Percentiles rank a stretch among this genome's conserved stretches.
phyloP scores from a whole-genome alignment of 2,113 vertebrate species.

The Caranx ignobilis region DNA sequence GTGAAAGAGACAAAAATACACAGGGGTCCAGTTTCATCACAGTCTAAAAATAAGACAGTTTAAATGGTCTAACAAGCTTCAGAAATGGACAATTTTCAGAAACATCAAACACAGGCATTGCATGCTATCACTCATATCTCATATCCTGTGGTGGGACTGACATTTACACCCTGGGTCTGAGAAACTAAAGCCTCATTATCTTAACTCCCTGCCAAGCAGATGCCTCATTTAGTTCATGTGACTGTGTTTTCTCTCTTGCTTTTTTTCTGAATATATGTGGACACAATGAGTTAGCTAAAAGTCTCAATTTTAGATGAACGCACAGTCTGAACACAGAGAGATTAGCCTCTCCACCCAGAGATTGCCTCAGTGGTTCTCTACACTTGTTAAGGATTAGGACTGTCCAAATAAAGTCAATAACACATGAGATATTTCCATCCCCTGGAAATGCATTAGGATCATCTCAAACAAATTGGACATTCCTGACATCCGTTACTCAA shows the following conservation, averaged over 20 bases:
- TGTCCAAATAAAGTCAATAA: constrained; percentile 53
- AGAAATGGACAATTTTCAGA: constrained; percentile 26
- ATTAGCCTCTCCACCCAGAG: constrained; percentile 19
- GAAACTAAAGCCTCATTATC: constrained; percentile 68
- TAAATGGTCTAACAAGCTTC: constrained; percentile 23
- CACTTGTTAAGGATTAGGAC: constrained; percentile 57
- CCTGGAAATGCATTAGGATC: constrained; percentile 35
- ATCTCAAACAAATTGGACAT: constrained; percentile 55
- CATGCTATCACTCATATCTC: constrained; percentile 52
- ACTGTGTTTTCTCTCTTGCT: constrained; percentile 49
- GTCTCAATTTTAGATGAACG: constrained; percentile 9
- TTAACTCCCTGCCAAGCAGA: constrained; percentile 62
- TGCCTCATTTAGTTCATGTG: constrained; percentile 70
- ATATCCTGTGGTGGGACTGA: constrained; percentile 52
- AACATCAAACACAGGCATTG: constrained; percentile 37
- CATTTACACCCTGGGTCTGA: constrained; percentile 46
- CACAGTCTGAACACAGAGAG: constrained; percentile 5
- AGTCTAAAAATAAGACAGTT: constrained; percentile 42
- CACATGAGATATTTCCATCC: constrained; percentile 40
- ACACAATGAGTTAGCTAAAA: constrained; percentile 36
- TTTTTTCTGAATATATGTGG: constrained; percentile 35
- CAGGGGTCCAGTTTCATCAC: constrained; percentile 30
- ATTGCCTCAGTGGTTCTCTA: constrained; percentile 32
- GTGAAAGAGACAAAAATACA: constrained; percentile 45
- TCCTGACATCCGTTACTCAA: constrained; percentile 46